Percentiles rank a stretch among this genome's conserved stretches.
Conservation (phyloP, 2,113 vertebrate genomes). For the Xenopus borealis region DNA sequence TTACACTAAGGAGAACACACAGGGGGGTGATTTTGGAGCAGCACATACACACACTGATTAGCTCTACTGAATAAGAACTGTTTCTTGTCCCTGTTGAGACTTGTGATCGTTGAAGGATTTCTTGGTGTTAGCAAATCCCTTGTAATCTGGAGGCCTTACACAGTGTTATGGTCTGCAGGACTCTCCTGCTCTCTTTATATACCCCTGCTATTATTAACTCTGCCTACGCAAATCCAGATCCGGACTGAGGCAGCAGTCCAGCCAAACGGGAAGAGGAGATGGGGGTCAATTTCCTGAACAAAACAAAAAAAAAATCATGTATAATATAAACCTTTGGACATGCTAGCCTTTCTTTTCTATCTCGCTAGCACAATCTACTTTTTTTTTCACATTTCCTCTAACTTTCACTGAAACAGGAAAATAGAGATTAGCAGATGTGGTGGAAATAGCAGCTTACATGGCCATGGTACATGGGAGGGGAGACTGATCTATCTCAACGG, state of each 20-base stretch:
- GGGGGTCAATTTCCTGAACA: constrained; percentile 67
- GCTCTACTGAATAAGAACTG: neutral
- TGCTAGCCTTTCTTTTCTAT: constrained; percentile 66
- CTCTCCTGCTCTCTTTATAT: constrained; percentile 62
- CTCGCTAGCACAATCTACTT: constrained; percentile 55
- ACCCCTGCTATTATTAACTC: constrained; percentile 71
- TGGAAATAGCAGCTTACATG: constrained; percentile 9
- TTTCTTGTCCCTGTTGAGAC: constrained; percentile 23
- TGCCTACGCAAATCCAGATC: constrained; percentile 72
- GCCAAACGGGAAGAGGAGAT: constrained; percentile 72
- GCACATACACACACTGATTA: neutral
- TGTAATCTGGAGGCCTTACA: constrained; percentile 20
- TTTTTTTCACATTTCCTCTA: constrained; percentile 50
- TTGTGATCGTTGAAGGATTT: constrained; percentile 2
- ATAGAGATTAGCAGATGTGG: constrained; percentile 38
- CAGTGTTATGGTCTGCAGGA: constrained; percentile 20
- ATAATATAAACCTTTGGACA: constrained; percentile 40
- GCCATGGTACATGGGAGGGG: neutral
- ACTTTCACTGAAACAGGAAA: constrained; percentile 66
- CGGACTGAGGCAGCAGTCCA: constrained; percentile 62
- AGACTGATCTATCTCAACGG: neutral
- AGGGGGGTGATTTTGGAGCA: too few relatives aligned
- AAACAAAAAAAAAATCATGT: constrained; percentile 19
- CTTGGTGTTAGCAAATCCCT: neutral
- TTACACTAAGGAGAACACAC: too few relatives aligned